Percentiles rank a stretch among this genome's conserved stretches.
Evolutionary conservation across 2,797 vertebrate species (phyloP).

Genomic region (Chelmon rostratus): DNA sequence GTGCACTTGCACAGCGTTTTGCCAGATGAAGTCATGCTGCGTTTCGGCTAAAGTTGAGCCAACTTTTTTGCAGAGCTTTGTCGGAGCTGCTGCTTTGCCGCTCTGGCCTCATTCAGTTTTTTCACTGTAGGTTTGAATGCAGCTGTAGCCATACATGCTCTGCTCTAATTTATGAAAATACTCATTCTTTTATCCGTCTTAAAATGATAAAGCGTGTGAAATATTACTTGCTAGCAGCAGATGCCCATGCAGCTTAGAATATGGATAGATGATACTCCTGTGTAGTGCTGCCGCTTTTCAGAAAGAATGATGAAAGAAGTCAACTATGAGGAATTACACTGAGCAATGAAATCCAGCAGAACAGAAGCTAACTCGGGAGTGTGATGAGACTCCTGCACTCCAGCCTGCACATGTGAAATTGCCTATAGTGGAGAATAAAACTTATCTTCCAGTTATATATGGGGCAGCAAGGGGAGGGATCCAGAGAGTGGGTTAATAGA

Average conservation of each 20-base stretch:
- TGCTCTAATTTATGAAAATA: not conserved
- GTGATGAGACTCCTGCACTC: conserved; percentile 1
- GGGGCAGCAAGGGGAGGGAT: not conserved
- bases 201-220: not conserved
- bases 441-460: conserved; percentile 34
- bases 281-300: not conserved
- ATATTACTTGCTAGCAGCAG: not conserved
- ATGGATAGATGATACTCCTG: not conserved
- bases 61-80: not conserved
- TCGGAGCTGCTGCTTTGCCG: not conserved
- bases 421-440: conserved; percentile 12
- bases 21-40: not conserved
- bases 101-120: not conserved
- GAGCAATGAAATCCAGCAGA: conserved; percentile 17
- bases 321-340: not conserved
- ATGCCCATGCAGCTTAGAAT: not conserved
- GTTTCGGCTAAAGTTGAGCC: not conserved
- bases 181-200: not conserved
- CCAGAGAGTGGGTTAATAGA: conserved; percentile 16
- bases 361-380: conserved; percentile 16
- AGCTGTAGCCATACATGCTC: not conserved
- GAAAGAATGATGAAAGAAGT: not conserved
- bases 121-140: not conserved
- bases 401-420: conserved; percentile 19
- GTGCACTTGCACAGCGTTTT: not conserved